These are phyloP conservation scores for Nyctereutes procyonoides DNA, from an alignment of 2,113 vertebrate species.

Conservation along the genomic window DNA sequence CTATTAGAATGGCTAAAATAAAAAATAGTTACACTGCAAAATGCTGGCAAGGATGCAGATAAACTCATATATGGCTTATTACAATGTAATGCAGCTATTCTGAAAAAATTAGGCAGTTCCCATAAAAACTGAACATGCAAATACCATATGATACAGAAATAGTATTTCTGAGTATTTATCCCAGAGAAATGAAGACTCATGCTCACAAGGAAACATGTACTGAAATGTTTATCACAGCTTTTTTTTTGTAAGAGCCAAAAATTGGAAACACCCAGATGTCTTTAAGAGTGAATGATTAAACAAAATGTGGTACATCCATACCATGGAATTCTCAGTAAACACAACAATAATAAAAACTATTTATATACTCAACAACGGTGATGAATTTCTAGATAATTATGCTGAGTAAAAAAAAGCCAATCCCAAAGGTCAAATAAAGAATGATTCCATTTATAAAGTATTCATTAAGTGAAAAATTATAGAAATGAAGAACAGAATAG, in stretches of 20 bases:
- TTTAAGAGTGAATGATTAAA: neutral
- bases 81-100: neutral
- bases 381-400: neutral
- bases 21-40: neutral
- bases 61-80: neutral
- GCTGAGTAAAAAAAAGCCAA: neutral
- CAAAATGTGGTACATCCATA: neutral
- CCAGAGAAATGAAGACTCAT: neutral
- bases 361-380: neutral
- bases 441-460: neutral
- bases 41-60: neutral
- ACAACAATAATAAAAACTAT: neutral
- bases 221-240: conserved; percentile 15
- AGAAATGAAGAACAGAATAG: neutral
- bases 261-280: neutral
- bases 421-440: neutral
- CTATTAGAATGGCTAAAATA: conserved; percentile 17
- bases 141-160: neutral
- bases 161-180: neutral
- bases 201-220: neutral
- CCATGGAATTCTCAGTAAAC: neutral
- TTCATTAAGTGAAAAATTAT: neutral
- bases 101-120: neutral
- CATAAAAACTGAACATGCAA: conserved; percentile 5
- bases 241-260: conserved; percentile 12